Evolutionary conservation across 2,888 invertebrate genomes (phyloP).

Genomic region (Machimus rusticus): DNA sequence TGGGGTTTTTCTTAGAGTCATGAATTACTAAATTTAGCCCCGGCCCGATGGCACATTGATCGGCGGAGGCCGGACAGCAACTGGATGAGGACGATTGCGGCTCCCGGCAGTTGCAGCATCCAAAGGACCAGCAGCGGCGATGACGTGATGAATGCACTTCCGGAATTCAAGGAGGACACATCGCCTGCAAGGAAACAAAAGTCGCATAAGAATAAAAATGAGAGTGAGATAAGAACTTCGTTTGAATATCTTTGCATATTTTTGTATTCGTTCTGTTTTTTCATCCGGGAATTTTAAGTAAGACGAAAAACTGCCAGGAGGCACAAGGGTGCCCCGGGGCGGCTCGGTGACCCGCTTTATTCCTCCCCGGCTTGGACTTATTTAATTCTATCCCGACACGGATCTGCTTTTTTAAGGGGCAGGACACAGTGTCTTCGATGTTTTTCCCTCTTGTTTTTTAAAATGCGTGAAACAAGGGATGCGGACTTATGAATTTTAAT

Average conservation of each 20-base stretch:
- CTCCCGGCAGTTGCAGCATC: conserved; percentile 4
- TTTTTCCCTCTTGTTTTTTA: neutral
- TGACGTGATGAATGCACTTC: conserved; percentile 36
- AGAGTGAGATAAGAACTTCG: neutral
- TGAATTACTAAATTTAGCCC: conserved; percentile 8
- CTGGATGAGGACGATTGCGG: neutral
- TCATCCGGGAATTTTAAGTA: neutral
- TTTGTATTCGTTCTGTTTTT: neutral
- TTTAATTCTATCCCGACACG: neutral
- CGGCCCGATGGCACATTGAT: neutral
- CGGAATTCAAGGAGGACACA: conserved; percentile 53
- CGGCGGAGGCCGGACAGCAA: neutral
- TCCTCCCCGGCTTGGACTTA: neutral
- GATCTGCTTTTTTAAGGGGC: neutral
- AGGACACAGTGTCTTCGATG: neutral
- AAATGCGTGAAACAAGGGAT: neutral
- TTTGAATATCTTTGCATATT: neutral
- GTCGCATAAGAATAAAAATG: neutral
- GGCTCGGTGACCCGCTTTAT: neutral
- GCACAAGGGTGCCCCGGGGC: neutral
- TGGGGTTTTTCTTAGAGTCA: neutral
- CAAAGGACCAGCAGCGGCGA: neutral
- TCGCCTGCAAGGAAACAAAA: conserved; percentile 57
- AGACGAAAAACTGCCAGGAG: neutral
- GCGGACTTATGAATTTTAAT: neutral